Evolutionary conservation across 2,888 invertebrate genomes (phyloP), one percentile per base, ranked within the genome.

Genomic region (Eristalinus sepulchralis): DNA sequence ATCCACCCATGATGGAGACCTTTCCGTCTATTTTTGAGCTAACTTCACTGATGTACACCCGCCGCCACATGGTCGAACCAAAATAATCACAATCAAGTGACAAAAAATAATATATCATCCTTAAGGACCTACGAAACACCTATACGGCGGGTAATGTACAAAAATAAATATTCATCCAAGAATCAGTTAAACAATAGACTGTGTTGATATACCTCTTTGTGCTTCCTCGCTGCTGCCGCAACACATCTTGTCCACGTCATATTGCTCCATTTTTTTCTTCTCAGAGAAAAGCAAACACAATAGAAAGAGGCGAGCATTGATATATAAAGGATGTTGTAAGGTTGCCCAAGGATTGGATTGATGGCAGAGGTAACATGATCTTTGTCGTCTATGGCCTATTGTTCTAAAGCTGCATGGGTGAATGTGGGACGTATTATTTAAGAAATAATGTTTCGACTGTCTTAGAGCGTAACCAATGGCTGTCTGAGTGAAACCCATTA

Each of bases 301-400:
- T 17, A 73, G 66, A 60, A 22, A 22, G 57, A 76, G 62, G 53
- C 24, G 63, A 47, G 33, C 27, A 68, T 13, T 47, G 33, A 75
- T 11, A 70, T 22, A 59, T 70, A 82, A 82, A 86, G 70, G 83
- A 86, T 84, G 33, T 83, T 75, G 57, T 83, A 86, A 70, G 86
- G 86, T 22, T 86, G 79, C 86, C 34, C 83, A 67, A 63, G 64
- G 67, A 62, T 72, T 66, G 71, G 68, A 68, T 75, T 83, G 82
- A 82, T 83, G 70, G 39, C 60, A 53, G 89, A 90, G 91, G 90
- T 90, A 90, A 90, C 88, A 88, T 77, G 91, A 90, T 90, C 83
- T 77, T 57, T 67, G 77, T 75, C 59, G 59, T 57, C 72, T 33
- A 66, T 33, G 47, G 55, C 71, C 80, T 64, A 88, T 91, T 90